Evolutionary conservation across 2,888 invertebrate genomes (phyloP).

Genomic region (Polyommatus icarus): DNA sequence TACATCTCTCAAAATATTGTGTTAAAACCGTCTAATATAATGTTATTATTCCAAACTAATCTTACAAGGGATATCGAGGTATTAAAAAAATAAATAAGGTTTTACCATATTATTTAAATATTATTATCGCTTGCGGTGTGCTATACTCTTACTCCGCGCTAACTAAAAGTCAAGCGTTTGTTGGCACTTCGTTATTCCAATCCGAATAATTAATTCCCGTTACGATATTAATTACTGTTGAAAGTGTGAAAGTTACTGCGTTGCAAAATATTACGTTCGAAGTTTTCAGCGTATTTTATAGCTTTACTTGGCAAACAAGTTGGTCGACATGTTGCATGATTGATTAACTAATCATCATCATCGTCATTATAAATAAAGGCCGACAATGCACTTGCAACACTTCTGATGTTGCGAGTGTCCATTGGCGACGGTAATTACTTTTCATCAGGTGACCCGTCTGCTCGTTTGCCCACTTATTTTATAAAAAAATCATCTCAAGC

Average conservation of each 20-base stretch:
- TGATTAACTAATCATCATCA: too few species aligned
- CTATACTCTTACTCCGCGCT: background rate
- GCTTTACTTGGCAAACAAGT: background rate
- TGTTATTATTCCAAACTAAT: too few species aligned
- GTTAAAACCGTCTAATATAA: too few species aligned
- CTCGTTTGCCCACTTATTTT: too few species aligned
- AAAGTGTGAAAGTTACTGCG: background rate
- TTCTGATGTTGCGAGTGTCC: too few species aligned
- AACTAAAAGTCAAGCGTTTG: constrained; percentile 21
- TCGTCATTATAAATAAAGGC: too few species aligned
- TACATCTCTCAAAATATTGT: too few species aligned
- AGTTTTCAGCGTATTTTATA: background rate
- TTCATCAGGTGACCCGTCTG: too few species aligned
- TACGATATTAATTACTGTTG: constrained; percentile 20
- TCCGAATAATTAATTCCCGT: constrained; percentile 25
- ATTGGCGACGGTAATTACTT: too few species aligned
- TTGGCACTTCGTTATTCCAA: constrained; percentile 23
- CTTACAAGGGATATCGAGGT: background rate
- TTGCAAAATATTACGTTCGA: background rate
- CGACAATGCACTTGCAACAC: too few species aligned
- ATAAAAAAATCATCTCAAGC: too few species aligned
- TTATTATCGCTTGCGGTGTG: background rate
- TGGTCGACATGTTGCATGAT: background rate
- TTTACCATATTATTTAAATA: background rate
- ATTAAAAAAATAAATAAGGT: background rate